Conservation (phyloP, 2,888 invertebrate species). For the Acrobeloides nanus region DNA sequence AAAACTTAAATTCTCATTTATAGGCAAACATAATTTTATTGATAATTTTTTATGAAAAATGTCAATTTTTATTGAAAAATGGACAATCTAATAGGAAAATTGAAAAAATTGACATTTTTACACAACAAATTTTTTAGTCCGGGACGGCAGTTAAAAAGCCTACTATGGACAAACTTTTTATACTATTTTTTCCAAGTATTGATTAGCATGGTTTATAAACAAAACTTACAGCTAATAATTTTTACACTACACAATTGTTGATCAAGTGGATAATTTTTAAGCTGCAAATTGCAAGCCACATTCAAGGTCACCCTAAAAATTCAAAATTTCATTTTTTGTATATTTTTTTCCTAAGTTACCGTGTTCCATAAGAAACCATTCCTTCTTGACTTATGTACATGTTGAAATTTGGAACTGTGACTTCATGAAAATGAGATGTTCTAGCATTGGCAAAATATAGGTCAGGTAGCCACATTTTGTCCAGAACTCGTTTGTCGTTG, state of each 20-base stretch:
- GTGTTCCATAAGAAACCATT: conserved; percentile 36
- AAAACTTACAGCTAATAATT: conserved; percentile 90
- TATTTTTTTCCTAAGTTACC: conserved; percentile 11
- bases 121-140: too few relatives aligned
- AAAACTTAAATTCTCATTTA: too few relatives aligned
- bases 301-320: conserved; percentile 67
- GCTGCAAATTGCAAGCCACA: conserved; percentile 97
- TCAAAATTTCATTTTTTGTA: too few relatives aligned
- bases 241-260: conserved; percentile 97
- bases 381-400: conserved; percentile 38
- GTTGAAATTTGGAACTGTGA: conserved; percentile 41
- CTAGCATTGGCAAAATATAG: conserved; percentile 40
- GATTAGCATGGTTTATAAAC: too few relatives aligned
- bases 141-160: too few relatives aligned
- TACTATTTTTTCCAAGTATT: too few relatives aligned
- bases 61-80: too few relatives aligned
- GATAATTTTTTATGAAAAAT: too few relatives aligned
- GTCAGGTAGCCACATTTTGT: conserved; percentile 40
- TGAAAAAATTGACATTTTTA: too few relatives aligned
- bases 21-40: too few relatives aligned
- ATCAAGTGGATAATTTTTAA: conserved; percentile 95
- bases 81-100: too few relatives aligned
- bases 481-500: conserved; percentile 35
- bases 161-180: too few relatives aligned
- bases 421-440: conserved; percentile 39